Base-by-base conservation (phyloP, 2,113 vertebrate species). In the Formicarius rufipectus region DNA sequence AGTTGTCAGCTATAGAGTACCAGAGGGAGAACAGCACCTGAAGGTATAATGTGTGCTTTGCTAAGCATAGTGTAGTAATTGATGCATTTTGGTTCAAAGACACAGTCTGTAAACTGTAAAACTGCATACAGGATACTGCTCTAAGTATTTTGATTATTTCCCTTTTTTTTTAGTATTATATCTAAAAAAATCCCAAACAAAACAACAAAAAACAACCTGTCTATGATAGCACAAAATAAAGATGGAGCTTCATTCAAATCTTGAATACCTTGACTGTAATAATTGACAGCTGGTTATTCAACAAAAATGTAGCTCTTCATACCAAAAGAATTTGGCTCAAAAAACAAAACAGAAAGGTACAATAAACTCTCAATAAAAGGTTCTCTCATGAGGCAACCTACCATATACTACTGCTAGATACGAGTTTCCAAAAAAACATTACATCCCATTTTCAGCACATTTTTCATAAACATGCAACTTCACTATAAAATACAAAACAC, bases 401-500 rank as follows among this genome's bases (percentile, higher is more conserved):
- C 97, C 88, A 97, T 97, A 96, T 76, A 95, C 97, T 98, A 97
- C 97, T 96, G 95, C 97, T 98, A 98, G 94, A 97, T 98, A 98
- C 84, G 85, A 97, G 97, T 98, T 98, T 97, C 97, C 95, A 97
- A 97, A 98, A 97, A 97, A 98, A 98, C 96, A 98, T 97, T 98
- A 98, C 98, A 98, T 98, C 96, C 94, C 97, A 97, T 97, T 97
- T 97, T 97, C 96, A 98, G 96, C 96, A 98, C 97, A 97, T 98
- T 97, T 97, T 94, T 97, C 97, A 98, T 97, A 98, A 98, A 98
- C 98, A 98, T 98, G 98, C 98, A 98, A 98, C 95, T 96, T 97
- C 97, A 98, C 97, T 98, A 97, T 98, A 98, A 98, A 98, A 98
- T 98, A 98, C 97, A 98, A 98, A 98, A 98, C 98, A 98, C 98